Conservation (phyloP, 2,888 invertebrate species). For the Oxystoma pomonae region DNA sequence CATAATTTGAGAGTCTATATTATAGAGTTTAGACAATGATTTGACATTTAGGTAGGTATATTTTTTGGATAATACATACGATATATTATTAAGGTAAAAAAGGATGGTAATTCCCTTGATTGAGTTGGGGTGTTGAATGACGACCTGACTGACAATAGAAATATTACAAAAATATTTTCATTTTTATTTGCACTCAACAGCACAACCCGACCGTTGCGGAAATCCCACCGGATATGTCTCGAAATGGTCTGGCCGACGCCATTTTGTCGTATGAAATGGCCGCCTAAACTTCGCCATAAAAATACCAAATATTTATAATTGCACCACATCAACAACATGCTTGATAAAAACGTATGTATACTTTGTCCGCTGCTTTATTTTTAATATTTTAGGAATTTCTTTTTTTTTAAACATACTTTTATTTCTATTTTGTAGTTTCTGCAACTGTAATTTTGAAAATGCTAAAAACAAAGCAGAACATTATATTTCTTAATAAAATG, state of each 20-base stretch:
- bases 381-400: too few relatives aligned
- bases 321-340: slow-evolving; percentile 12
- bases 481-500: background rate
- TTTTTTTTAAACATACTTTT: too few relatives aligned
- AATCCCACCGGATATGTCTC: slow-evolving; percentile 47
- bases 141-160: slow-evolving; percentile 48
- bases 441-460: too few relatives aligned
- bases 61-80: background rate
- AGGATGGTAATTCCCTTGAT: slow-evolving; percentile 39
- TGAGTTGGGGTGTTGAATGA: slow-evolving; percentile 45
- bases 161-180: slow-evolving; percentile 46
- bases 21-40: too few relatives aligned
- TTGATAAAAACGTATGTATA: too few relatives aligned
- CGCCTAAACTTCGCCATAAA: slow-evolving; percentile 43
- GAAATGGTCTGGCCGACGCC: slow-evolving; percentile 48
- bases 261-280: slow-evolving; percentile 28
- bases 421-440: too few relatives aligned
- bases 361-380: too few relatives aligned
- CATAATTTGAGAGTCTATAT: too few relatives aligned
- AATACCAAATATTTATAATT: slow-evolving; percentile 36
- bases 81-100: slow-evolving; percentile 47
- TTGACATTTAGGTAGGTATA: background rate
- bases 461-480: background rate
- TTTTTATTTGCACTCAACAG: slow-evolving; percentile 37
- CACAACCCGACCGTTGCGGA: slow-evolving; percentile 43